phyloP scores from a whole-genome alignment of 2,888 invertebrate species.

The Oscheius myriophilus region DNA sequence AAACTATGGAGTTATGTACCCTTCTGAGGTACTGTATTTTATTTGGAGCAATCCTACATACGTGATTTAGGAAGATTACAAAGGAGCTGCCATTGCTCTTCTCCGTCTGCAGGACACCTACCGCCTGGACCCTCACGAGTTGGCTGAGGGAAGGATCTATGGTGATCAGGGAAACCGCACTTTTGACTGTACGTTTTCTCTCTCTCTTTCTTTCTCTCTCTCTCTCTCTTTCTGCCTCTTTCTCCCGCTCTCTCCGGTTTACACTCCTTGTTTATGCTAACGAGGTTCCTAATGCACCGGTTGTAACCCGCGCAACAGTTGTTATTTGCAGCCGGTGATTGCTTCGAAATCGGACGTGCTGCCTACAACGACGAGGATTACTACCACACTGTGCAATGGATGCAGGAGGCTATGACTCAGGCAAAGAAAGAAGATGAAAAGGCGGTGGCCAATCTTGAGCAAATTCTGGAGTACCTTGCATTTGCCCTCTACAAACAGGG shows the following conservation, averaged over 20 bases:
- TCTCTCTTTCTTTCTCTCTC: neutral
- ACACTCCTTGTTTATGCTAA: too few species aligned
- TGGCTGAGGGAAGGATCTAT: constrained; percentile 81
- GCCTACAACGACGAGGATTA: constrained; percentile 91
- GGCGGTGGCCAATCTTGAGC: constrained; percentile 54
- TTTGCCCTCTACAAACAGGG: constrained; percentile 89
- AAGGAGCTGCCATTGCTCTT: constrained; percentile 92
- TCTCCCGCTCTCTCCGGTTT: too few species aligned
- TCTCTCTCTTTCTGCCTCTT: neutral
- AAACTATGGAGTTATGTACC: constrained; percentile 67
- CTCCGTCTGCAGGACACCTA: constrained; percentile 89
- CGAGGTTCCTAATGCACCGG: too few species aligned
- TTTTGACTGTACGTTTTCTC: constrained; percentile 65
- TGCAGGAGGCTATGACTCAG: constrained; percentile 86
- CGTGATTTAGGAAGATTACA: constrained; percentile 82
- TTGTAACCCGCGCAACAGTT: neutral
- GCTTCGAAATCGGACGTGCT: constrained; percentile 92
- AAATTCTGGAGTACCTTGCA: constrained; percentile 89
- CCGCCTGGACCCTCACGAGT: constrained; percentile 74
- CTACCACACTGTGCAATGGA: constrained; percentile 93
- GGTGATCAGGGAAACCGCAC: constrained; percentile 53
- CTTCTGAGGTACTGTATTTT: constrained; percentile 74
- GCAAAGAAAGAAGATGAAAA: constrained; percentile 51
- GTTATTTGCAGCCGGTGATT: constrained; percentile 83
- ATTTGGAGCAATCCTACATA: neutral